These are phyloP conservation scores for Delia radicum DNA, from an alignment of 1,140 invertebrate species.

Conservation along the genomic window DNA sequence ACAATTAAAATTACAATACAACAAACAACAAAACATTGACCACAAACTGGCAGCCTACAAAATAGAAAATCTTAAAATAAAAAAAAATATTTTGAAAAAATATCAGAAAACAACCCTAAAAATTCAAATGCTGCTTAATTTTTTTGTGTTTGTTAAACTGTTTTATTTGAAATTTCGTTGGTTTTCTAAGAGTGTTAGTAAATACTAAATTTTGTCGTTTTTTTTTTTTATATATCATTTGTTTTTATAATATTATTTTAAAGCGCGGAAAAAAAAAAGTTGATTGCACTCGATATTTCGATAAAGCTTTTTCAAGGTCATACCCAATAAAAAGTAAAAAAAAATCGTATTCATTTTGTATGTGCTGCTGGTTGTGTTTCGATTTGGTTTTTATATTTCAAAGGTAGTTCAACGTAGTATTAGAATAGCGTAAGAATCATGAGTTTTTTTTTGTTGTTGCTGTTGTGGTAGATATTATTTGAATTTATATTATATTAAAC, in stretches of 20 bases:
- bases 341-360: background rate
- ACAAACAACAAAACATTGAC: too few species aligned
- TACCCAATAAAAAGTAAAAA: slow-evolving; percentile 45
- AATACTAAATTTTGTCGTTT: background rate
- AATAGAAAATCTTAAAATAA: too few species aligned
- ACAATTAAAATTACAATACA: too few species aligned
- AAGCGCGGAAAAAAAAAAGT: slow-evolving; percentile 42
- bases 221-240: background rate
- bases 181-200: background rate
- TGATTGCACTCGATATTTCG: slow-evolving; percentile 56
- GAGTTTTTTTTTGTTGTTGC: too few species aligned
- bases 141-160: too few species aligned
- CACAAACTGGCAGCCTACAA: too few species aligned
- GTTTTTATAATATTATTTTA: background rate
- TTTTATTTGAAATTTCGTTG: too few species aligned
- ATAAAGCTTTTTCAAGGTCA: slow-evolving; percentile 56
- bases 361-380: background rate
- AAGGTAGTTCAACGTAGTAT: background rate
- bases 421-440: background rate
- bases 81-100: too few species aligned
- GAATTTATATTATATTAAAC: too few species aligned
- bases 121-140: too few species aligned
- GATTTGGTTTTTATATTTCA: background rate
- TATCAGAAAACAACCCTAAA: too few species aligned
- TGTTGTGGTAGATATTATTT: too few species aligned